These are phyloP conservation scores for Quadroppia sp. DNA, from an alignment of 2,888 invertebrate species.

Conservation along the genomic window DNA sequence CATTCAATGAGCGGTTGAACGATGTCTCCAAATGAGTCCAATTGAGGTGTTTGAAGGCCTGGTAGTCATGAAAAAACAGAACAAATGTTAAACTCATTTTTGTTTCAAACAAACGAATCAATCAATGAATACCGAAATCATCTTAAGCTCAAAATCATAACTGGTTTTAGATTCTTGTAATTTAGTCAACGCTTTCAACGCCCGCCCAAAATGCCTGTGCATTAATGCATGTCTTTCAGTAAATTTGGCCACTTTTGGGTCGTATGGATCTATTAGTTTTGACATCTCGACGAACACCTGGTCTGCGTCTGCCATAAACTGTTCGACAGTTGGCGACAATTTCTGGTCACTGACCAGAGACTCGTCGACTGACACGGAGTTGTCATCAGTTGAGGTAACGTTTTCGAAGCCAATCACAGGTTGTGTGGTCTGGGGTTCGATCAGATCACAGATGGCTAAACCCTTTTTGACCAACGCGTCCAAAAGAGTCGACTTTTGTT, in stretches of 20 bases:
- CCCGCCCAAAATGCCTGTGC: constrained; percentile 73
- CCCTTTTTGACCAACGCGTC: constrained; percentile 76
- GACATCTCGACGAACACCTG: constrained; percentile 66
- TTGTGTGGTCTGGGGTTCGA: constrained; percentile 6
- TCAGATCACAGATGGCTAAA: constrained; percentile 64
- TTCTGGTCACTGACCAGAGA: not conserved
- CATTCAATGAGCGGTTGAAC: constrained; percentile 60
- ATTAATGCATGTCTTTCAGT: constrained; percentile 67
- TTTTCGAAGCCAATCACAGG: not conserved
- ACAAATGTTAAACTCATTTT: no score
- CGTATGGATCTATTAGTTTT: constrained; percentile 67
- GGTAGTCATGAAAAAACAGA: no score
- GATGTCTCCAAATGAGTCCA: constrained; percentile 66
- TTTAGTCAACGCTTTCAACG: constrained; percentile 69
- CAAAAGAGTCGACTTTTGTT: constrained; percentile 70
- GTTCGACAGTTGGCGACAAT: not conserved
- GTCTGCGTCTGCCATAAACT: constrained; percentile 50
- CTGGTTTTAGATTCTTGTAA: constrained; percentile 73
- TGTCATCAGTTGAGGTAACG: not conserved
- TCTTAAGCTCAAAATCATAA: constrained; percentile 20
- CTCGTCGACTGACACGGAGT: not conserved
- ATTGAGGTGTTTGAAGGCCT: constrained; percentile 63
- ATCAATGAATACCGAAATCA: not conserved
- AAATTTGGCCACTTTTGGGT: constrained; percentile 56
- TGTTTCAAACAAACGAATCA: not conserved